phyloP scores from a whole-genome alignment of 2,113 vertebrate species.

The Menidia beryllina region DNA sequence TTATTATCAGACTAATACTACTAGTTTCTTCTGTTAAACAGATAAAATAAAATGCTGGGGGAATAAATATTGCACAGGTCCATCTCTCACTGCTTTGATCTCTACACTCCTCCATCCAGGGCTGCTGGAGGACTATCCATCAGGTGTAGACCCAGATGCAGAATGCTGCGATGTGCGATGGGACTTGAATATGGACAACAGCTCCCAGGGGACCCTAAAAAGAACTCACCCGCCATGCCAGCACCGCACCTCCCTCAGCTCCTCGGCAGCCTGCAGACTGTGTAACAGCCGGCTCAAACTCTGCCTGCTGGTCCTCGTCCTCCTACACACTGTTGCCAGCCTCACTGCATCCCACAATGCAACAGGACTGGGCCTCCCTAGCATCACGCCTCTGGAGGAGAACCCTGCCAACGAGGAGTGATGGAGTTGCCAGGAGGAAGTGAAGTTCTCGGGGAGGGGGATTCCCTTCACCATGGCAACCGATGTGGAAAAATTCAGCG shows the following conservation, averaged over 20 bases:
- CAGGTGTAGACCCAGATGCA: constrained; percentile 86
- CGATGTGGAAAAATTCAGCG: constrained; percentile 72
- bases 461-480: constrained; percentile 80
- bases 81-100: not conserved
- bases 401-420: constrained; percentile 92
- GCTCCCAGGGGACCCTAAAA: constrained; percentile 87
- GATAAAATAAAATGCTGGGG: too few relatives aligned
- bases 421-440: constrained; percentile 68
- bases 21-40: too few relatives aligned
- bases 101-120: constrained; percentile 74
- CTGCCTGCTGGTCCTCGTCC: constrained; percentile 94
- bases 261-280: constrained; percentile 94
- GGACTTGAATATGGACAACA: constrained; percentile 87
- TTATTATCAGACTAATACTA: too few relatives aligned
- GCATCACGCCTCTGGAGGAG: constrained; percentile 89
- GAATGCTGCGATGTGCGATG: constrained; percentile 98
- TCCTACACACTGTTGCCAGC: constrained; percentile 96
- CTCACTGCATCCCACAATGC: constrained; percentile 94
- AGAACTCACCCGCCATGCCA: constrained; percentile 90
- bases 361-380: constrained; percentile 88
- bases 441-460: constrained; percentile 60
- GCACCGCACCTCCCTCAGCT: constrained; percentile 90
- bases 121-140: constrained; percentile 93
- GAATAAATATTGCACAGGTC: too few relatives aligned
- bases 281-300: constrained; percentile 96